phyloP scores from a whole-genome alignment of 2,113 vertebrate species.

The Pelobates fuscus region DNA sequence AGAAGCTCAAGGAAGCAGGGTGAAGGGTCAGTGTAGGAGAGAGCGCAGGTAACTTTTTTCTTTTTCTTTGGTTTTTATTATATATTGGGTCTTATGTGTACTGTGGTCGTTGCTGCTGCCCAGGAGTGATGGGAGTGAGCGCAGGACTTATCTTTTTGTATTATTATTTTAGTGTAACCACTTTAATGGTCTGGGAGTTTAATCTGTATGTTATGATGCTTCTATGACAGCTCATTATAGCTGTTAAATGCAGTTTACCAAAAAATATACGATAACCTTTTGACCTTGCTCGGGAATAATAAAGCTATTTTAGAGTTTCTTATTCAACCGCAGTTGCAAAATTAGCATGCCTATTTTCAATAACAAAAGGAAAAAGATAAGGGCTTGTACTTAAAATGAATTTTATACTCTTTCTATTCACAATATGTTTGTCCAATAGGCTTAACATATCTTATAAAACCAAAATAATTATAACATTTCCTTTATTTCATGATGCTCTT shows the following conservation, averaged over 20 bases:
- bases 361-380: constrained; percentile 44
- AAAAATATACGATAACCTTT: constrained; percentile 37
- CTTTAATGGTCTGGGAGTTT: too few relatives aligned
- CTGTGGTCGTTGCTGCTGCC: too few relatives aligned
- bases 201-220: constrained; percentile 7
- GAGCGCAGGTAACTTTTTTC: too few relatives aligned
- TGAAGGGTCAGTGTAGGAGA: too few relatives aligned
- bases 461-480: constrained; percentile 25
- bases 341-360: constrained; percentile 44
- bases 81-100: too few relatives aligned
- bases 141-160: too few relatives aligned
- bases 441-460: constrained; percentile 31
- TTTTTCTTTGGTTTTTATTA: too few relatives aligned
- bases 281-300: constrained; percentile 34
- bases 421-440: constrained; percentile 28
- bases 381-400: constrained; percentile 23
- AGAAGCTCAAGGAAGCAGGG: too few relatives aligned
- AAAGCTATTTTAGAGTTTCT: constrained; percentile 21
- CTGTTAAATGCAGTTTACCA: constrained; percentile 26
- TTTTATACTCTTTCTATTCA: constrained; percentile 20
- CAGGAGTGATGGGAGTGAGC: too few relatives aligned
- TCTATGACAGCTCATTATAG: constrained; percentile 45
- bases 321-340: constrained; percentile 15
- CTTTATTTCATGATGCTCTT: constrained; percentile 30
- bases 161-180: too few relatives aligned